phyloP scores from a whole-genome alignment of 2,113 vertebrate genomes.

The Megaleporinus macrocephalus region DNA sequence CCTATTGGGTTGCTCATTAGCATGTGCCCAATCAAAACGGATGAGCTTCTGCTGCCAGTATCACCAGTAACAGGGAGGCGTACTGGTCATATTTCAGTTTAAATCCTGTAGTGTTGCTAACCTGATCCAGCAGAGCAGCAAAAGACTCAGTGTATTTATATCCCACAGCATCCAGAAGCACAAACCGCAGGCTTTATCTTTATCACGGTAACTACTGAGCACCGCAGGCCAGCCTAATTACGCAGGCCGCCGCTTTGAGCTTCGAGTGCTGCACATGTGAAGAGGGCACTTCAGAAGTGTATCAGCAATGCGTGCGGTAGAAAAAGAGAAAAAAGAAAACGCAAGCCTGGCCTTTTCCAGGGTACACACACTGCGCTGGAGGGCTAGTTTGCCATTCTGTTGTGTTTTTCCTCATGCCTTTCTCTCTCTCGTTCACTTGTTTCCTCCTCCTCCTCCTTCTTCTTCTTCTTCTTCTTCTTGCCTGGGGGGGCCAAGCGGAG shows the following conservation, averaged over 20 bases:
- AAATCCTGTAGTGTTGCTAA: too few species aligned
- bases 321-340: conserved; percentile 57
- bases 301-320: conserved; percentile 27
- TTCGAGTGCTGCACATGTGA: conserved; percentile 22
- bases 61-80: too few species aligned
- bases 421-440: background rate
- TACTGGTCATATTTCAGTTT: too few species aligned
- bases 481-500: conserved; percentile 73
- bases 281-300: conserved; percentile 23
- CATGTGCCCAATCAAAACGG: too few species aligned
- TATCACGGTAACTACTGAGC: background rate
- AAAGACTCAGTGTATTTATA: too few species aligned
- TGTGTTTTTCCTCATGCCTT: conserved; percentile 61
- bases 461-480: conserved; percentile 44
- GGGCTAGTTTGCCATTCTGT: conserved; percentile 68
- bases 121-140: too few species aligned
- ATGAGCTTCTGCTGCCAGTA: too few species aligned
- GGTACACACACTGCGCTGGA: conserved; percentile 66
- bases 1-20: too few species aligned
- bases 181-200: background rate
- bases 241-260: conserved; percentile 3
- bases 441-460: background rate
- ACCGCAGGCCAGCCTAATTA: conserved; percentile 28
- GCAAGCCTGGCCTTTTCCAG: conserved; percentile 70
- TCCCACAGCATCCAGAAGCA: background rate